A percentile compares a stretch with the other conserved stretches of the same genome.
These are phyloP conservation scores for Trichopoda pennipes DNA, from an alignment of 2,888 invertebrate species.

Conservation along the genomic window DNA sequence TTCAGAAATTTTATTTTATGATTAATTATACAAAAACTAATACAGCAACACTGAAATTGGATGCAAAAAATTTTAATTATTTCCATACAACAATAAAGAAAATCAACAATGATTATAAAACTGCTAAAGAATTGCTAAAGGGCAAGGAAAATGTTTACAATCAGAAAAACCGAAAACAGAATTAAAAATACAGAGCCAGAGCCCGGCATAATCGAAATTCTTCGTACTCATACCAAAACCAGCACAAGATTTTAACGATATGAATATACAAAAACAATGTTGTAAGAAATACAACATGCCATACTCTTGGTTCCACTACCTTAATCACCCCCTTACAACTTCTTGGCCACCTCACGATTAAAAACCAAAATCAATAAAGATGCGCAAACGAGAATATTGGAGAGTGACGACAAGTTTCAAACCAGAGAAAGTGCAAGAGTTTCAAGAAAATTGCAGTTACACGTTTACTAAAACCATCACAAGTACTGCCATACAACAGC, in stretches of 20 bases:
- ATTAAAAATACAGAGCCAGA: constrained; percentile 1
- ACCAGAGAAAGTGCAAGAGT: constrained; percentile 68
- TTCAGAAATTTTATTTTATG: too few species aligned
- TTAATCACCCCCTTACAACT: background rate
- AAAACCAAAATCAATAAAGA: constrained; percentile 66
- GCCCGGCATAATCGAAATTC: constrained; percentile 5
- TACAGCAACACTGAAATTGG: constrained; percentile 2
- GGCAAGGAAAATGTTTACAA: constrained; percentile 61
- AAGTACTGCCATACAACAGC: background rate
- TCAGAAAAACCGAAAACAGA: constrained; percentile 17
- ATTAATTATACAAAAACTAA: too few species aligned
- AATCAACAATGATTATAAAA: constrained; percentile 69
- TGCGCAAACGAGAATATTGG: constrained; percentile 67
- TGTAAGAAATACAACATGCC: constrained; percentile 40
- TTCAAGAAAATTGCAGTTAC: constrained; percentile 64
- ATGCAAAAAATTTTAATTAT: constrained; percentile 46
- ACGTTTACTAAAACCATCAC: constrained; percentile 28
- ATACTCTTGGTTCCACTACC: constrained; percentile 18
- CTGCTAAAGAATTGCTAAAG: constrained; percentile 71
- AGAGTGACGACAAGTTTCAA: constrained; percentile 62
- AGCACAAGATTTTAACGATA: constrained; percentile 21
- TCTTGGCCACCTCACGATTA: background rate
- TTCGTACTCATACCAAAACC: constrained; percentile 2
- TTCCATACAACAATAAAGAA: constrained; percentile 56
- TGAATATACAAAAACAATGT: constrained; percentile 40